Evolutionary conservation across 2,113 vertebrate genomes (phyloP).

Genomic region (Phalacrocorax aristotelis): DNA sequence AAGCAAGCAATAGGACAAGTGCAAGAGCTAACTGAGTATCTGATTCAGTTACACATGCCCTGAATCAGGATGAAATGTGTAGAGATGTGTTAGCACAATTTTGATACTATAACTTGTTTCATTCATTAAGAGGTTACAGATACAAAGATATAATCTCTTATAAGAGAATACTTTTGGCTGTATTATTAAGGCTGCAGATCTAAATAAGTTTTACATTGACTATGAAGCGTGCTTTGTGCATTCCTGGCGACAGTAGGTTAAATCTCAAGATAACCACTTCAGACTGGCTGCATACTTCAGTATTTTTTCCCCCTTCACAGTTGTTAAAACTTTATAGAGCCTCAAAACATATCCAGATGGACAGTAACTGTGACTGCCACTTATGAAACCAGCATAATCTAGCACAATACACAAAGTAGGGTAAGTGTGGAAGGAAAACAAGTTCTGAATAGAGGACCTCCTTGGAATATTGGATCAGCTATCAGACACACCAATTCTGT

Average conservation of each 20-base stretch:
- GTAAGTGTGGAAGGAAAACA: constrained; percentile 36
- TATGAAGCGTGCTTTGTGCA: background rate
- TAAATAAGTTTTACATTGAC: background rate
- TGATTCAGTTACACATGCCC: background rate
- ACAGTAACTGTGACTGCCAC: constrained; percentile 21
- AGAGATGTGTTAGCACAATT: background rate
- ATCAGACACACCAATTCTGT: constrained; percentile 41
- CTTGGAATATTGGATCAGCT: constrained; percentile 32
- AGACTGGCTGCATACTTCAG: constrained; percentile 17
- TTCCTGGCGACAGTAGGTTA: background rate
- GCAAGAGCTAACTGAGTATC: background rate
- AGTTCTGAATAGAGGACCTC: constrained; percentile 37
- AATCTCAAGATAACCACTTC: constrained; percentile 5
- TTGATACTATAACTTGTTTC: background rate
- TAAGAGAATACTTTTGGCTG: background rate
- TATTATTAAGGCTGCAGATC: background rate
- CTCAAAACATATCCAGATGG: constrained; percentile 23
- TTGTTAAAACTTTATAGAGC: constrained; percentile 29
- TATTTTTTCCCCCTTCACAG: constrained; percentile 16
- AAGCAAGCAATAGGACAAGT: background rate
- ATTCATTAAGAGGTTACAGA: background rate
- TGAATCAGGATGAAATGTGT: background rate
- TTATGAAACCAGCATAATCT: constrained; percentile 10
- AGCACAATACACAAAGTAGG: constrained; percentile 24
- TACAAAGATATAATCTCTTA: background rate